Percentiles rank a stretch among this genome's conserved stretches.
These are phyloP conservation scores for Sebastes nivosus DNA, from an alignment of 2,797 vertebrate species.

Conservation along the genomic window DNA sequence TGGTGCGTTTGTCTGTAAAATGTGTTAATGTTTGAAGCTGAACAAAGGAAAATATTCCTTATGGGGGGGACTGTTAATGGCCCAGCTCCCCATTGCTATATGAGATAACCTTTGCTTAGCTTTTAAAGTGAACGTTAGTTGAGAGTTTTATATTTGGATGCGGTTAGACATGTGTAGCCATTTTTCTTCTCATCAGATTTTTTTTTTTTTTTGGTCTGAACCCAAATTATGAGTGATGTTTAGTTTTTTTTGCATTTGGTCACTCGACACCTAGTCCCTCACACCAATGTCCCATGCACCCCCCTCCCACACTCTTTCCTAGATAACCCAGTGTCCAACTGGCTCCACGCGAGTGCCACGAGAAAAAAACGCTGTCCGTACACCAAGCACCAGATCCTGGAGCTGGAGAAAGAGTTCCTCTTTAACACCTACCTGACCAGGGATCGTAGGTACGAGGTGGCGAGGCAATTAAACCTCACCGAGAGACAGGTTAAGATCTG, in stretches of 20 bases:
- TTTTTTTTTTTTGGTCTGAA: not conserved
- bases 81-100: no score
- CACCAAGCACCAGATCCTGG: constrained; percentile 95
- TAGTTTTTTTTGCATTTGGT: constrained; percentile 12
- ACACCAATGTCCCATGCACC: constrained; percentile 56
- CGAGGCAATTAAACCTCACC: constrained; percentile 92
- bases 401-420: constrained; percentile 96
- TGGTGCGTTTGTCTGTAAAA: not conserved
- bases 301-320: constrained; percentile 50
- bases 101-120: not conserved
- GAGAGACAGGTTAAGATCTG: constrained; percentile 99
- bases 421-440: constrained; percentile 98
- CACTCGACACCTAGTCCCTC: constrained; percentile 5
- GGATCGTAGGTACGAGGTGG: constrained; percentile 97
- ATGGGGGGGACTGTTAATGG: no score
- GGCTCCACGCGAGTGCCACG: constrained; percentile 95
- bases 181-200: not conserved
- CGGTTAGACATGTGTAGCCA: no score
- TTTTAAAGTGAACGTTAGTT: constrained; percentile 32
- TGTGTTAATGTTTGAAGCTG: not conserved
- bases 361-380: constrained; percentile 97
- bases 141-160: no score
- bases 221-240: constrained; percentile 13
- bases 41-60: not conserved
- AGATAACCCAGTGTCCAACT: constrained; percentile 95